Percentiles rank a stretch among this genome's conserved stretches.
phyloP scores from a whole-genome alignment of 2,888 invertebrate species.

The Molanna angustata region DNA sequence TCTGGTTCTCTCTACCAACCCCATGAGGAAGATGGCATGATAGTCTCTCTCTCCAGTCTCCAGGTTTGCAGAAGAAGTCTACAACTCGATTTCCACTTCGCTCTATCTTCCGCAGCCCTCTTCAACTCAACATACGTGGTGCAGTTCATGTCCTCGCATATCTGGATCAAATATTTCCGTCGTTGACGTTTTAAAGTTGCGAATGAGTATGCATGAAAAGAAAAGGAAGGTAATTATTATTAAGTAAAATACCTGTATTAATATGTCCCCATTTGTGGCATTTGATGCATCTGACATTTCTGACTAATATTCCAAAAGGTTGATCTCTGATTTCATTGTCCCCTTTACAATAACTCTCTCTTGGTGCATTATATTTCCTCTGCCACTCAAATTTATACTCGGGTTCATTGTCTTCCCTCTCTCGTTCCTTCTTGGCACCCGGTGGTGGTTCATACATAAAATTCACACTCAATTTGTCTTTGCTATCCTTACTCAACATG shows the following conservation, averaged over 20 bases:
- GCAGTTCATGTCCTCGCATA: too few relatives aligned
- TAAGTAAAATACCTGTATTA: slow-evolving; percentile 83
- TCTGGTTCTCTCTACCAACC: too few relatives aligned
- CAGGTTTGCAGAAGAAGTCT: too few relatives aligned
- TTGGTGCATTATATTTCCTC: slow-evolving; percentile 96
- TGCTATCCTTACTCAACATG: slow-evolving; percentile 95
- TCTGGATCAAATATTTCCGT: too few relatives aligned
- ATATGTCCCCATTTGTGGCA: slow-evolving; percentile 99
- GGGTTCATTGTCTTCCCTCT: slow-evolving; percentile 89
- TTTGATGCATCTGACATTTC: slow-evolving; percentile 97
- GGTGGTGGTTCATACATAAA: slow-evolving; percentile 99
- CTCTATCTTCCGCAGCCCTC: too few relatives aligned
- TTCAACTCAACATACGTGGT: too few relatives aligned
- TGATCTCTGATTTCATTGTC: slow-evolving; percentile 97
- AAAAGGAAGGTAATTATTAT: too few relatives aligned
- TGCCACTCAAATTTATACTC: slow-evolving; percentile 99
- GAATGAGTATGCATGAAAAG: too few relatives aligned
- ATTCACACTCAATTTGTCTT: slow-evolving; percentile 95
- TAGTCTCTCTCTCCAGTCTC: too few relatives aligned
- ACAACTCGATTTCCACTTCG: too few relatives aligned
- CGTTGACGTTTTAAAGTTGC: too few relatives aligned
- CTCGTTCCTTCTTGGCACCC: slow-evolving; percentile 88
- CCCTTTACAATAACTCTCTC: slow-evolving; percentile 97
- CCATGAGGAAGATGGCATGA: too few relatives aligned
- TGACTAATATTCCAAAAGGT: slow-evolving; percentile 96